A percentile compares a stretch with the other conserved stretches of the same genome.
Conservation (phyloP, 1,140 invertebrate genomes). For the Caenorhabditis inopinata region DNA sequence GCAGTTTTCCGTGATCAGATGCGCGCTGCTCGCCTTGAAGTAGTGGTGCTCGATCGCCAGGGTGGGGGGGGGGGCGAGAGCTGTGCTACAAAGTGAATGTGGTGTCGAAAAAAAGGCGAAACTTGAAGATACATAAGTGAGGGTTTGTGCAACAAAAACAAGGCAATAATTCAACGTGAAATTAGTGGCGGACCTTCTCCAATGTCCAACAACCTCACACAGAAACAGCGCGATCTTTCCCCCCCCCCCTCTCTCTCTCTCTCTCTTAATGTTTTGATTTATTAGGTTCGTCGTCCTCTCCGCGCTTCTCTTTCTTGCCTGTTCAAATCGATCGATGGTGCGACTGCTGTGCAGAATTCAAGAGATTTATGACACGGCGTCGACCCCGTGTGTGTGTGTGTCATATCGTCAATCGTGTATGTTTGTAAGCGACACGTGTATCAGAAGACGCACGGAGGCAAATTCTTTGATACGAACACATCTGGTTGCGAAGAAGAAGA, state of each 20-base stretch:
- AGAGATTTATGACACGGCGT: constrained; percentile 19
- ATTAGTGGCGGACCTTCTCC: neutral
- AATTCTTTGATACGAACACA: constrained; percentile 27
- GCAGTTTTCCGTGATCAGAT: too few relatives aligned
- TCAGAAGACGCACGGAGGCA: neutral
- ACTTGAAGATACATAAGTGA: too few relatives aligned
- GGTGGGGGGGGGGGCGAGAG: too few relatives aligned
- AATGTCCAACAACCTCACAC: neutral
- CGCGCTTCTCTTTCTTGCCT: neutral
- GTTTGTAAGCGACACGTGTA: constrained; percentile 20
- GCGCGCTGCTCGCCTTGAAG: too few relatives aligned
- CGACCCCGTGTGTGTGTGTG: too few relatives aligned
- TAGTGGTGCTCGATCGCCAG: too few relatives aligned
- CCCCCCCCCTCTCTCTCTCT: too few relatives aligned
- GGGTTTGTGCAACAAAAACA: neutral
- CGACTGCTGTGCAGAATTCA: neutral
- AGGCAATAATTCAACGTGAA: constrained; percentile 18
- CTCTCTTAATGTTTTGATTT: constrained; percentile 28
- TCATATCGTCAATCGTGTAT: neutral
- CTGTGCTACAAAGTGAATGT: too few relatives aligned
- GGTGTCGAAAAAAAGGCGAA: too few relatives aligned
- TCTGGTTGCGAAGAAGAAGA: neutral
- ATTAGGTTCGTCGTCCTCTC: constrained; percentile 12
- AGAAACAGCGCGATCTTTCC: neutral
- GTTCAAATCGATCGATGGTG: neutral